Conservation (phyloP, 2,797 vertebrate genomes). For the Botia kubotai region DNA sequence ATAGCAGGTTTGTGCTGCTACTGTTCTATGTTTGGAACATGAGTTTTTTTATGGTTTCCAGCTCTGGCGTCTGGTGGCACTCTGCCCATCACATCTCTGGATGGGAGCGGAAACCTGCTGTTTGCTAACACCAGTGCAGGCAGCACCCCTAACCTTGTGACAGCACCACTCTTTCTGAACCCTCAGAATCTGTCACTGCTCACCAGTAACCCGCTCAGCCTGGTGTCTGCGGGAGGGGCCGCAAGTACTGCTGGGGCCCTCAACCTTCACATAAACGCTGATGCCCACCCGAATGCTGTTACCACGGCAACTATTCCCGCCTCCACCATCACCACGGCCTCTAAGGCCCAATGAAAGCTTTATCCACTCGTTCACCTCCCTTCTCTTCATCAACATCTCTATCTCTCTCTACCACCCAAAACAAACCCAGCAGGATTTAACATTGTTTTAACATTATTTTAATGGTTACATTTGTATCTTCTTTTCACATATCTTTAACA, state of each 20-base stretch:
- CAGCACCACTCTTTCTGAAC: conserved; percentile 94
- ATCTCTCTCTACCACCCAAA: conserved; percentile 84
- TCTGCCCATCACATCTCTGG: conserved; percentile 96
- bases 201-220: conserved; percentile 97
- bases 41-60: conserved; percentile 63
- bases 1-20: not conserved
- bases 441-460: conserved; percentile 37
- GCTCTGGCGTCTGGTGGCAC: conserved; percentile 94
- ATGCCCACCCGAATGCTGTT: conserved; percentile 88
- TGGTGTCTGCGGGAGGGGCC: conserved; percentile 89
- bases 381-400: conserved; percentile 68
- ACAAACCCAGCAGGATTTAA: conserved; percentile 73
- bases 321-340: conserved; percentile 95
- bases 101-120: conserved; percentile 91
- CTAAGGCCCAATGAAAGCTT: conserved; percentile 94
- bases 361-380: conserved; percentile 55
- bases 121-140: conserved; percentile 89
- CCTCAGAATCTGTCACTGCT: conserved; percentile 99
- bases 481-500: conserved; percentile 50
- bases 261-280: conserved; percentile 89
- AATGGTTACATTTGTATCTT: conserved; percentile 45
- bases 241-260: conserved; percentile 82
- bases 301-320: conserved; percentile 85
- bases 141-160: conserved; percentile 88
- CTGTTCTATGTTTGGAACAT: not conserved